Base-by-base conservation (phyloP, 2,888 invertebrate species). In the Microctonus aethiopoides region DNA sequence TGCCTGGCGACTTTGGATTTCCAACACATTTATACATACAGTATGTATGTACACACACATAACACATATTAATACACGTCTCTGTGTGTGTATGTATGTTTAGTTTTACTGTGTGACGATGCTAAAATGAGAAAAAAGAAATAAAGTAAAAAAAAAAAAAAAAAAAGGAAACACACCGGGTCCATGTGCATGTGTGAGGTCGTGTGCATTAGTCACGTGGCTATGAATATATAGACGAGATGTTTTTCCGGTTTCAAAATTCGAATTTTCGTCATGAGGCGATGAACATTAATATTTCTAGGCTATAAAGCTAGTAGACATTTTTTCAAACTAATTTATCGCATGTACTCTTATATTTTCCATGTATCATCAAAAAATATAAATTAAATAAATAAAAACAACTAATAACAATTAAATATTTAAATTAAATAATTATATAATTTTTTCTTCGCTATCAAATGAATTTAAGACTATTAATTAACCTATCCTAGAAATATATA, bases 241-340 rank as follows among this genome's bases (percentile, higher is more conserved):
- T 66, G 66, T 41, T 70, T 70, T 70, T 70, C 70, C 70, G 70
- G 62, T 65, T 26, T 67, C 26, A n/a, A 54, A 24, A 56, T n/a
- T 3, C 13, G 22, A 29, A 26, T 16, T 63, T 22, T 56, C 24
- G 34, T n/a, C n/a, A n/a, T n/a, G n/a, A n/a, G n/a, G n/a, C n/a
- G n/a, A n/a, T n/a, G n/a, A n/a, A n/a, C n/a, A n/a, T n/a, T 5
- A 5, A 29, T 29, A 29, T 39, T 13, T 56, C 36, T 22, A n/a
- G 16, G 13, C 39, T 56, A 32, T 10, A 54, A 13, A 26, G 32
- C 7, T 6, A 16, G 7, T 6, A 20, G 9, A 46, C 46, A 46
- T 1, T 16, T 46, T 46, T n/a, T 46, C 16, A 20, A 6, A 46
- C 16, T 46, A n/a, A 46, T 46, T 46, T n/a, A 46, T 46, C 46